These are phyloP conservation scores for Theodoxus fluviatilis DNA, from an alignment of 2,888 invertebrate species.

Conservation along the genomic window DNA sequence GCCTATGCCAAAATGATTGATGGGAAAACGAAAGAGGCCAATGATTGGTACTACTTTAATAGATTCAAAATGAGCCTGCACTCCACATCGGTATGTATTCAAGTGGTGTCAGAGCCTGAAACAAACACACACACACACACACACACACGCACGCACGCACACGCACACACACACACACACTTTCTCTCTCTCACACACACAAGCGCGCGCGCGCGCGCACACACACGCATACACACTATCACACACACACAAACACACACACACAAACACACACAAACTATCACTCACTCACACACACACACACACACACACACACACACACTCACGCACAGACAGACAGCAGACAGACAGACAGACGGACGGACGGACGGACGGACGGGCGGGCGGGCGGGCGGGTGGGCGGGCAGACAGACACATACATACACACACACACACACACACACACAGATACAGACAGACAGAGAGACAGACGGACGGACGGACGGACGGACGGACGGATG, in stretches of 20 bases:
- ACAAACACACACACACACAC: slow-evolving; percentile 7
- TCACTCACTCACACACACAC: slow-evolving; percentile 10
- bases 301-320: background rate
- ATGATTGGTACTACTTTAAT: too few species aligned
- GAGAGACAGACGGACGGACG: too few species aligned
- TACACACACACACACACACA: too few species aligned
- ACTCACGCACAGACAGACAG: background rate
- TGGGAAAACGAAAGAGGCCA: too few species aligned
- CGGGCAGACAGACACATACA: background rate
- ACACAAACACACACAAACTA: background rate
- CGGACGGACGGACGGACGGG: background rate
- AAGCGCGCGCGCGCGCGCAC: background rate
- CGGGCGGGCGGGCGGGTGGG: slow-evolving; percentile 3
- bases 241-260: slow-evolving; percentile 3
- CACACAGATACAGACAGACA: too few species aligned
- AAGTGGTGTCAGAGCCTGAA: background rate
- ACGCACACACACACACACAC: slow-evolving; percentile 14
- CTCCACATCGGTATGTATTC: too few species aligned
- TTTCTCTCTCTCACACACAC: background rate
- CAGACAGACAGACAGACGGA: too few species aligned
- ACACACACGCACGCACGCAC: background rate
- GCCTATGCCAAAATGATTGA: too few species aligned
- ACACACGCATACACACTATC: background rate
- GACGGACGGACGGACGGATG: background rate
- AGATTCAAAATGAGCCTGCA: too few species aligned